These are phyloP conservation scores for Streptopelia turtur DNA, from an alignment of 2,797 vertebrate genomes.

Conservation along the genomic window DNA sequence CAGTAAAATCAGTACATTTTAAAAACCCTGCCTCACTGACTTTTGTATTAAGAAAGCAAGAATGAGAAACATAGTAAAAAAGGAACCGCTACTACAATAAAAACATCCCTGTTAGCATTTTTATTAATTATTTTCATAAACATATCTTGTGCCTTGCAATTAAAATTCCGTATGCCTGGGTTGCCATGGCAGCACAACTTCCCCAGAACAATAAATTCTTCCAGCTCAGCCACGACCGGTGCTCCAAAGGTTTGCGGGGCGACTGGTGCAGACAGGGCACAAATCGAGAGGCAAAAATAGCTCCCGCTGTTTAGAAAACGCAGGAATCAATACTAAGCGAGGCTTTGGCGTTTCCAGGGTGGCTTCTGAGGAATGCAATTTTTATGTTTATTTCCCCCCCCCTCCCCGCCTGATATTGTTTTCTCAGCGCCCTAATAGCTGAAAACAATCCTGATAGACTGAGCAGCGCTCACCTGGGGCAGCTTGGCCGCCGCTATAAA, in stretches of 20 bases:
- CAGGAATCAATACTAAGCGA: neutral
- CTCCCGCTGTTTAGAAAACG: neutral
- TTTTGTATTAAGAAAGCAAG: neutral
- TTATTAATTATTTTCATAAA: slow-evolving; percentile 70
- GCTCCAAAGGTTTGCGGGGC: neutral
- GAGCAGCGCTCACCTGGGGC: slow-evolving; percentile 64
- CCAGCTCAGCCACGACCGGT: slow-evolving; percentile 37
- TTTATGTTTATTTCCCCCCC: neutral
- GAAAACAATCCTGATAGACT: slow-evolving; percentile 49
- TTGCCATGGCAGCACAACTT: slow-evolving; percentile 74
- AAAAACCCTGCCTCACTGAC: neutral
- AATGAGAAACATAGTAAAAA: neutral
- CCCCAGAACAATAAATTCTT: slow-evolving; percentile 63
- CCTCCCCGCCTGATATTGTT: neutral
- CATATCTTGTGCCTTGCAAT: slow-evolving; percentile 61
- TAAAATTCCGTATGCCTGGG: slow-evolving; percentile 69
- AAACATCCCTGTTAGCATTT: neutral
- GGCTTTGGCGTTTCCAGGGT: neutral
- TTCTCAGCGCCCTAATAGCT: slow-evolving; percentile 36
- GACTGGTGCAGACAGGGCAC: neutral
- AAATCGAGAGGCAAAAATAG: neutral
- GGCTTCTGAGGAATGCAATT: slow-evolving; percentile 3
- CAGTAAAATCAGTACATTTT: neutral
- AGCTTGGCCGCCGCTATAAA: slow-evolving; percentile 77
- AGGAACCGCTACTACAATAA: neutral